Base-by-base conservation (phyloP, 2,888 invertebrate species). In the Archips xylosteana region DNA sequence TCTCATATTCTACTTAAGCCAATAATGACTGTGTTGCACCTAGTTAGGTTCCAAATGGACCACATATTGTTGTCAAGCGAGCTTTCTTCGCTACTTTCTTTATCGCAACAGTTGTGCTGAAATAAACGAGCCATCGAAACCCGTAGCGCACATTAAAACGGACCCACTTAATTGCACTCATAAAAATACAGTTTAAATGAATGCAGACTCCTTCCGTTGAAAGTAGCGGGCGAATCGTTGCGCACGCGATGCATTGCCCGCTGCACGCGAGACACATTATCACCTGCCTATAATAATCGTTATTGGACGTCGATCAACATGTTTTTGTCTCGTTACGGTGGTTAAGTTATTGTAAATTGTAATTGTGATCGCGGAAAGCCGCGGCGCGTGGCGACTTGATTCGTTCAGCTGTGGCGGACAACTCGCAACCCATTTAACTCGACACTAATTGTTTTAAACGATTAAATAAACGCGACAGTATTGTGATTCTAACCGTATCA, bases 331-430 rank as follows among this genome's bases (percentile, higher is more conserved):
- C 32, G 57, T 57, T 57, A 57, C 57, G 57, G 57, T 57, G 32
- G 57, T 32, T 57, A 3, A 57, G 32, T 57, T 57, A 57, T 57
- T 57, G 57, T 57, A 34, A 15, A 54, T 54, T 54, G 51, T 54
- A 54, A 54, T 54, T 54, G 15, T 23, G 51, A 57, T 32, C 57
- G 57, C 57, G 57, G 57, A 57, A 57, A 57, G 51, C 54, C 10
- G 13, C 13, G 64, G 64, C 59, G 70, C 70, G 64, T 65, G 70
- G 70, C 64, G 70, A 64, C 70, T 63, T 45, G 70, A 65, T 64
- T 64, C 64, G 64, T 47, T 59, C 47, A 64, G 23, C 47, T 15
- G 6, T 36, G n/a, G 32, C 45, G 57, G 47, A n/a, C 57, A 57
- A 23, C 23, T 23, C 23, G 64, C 32, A 42, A 39, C 2, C 62